Base-by-base conservation (phyloP, 2,797 vertebrate species). In the Clangula hyemalis region DNA sequence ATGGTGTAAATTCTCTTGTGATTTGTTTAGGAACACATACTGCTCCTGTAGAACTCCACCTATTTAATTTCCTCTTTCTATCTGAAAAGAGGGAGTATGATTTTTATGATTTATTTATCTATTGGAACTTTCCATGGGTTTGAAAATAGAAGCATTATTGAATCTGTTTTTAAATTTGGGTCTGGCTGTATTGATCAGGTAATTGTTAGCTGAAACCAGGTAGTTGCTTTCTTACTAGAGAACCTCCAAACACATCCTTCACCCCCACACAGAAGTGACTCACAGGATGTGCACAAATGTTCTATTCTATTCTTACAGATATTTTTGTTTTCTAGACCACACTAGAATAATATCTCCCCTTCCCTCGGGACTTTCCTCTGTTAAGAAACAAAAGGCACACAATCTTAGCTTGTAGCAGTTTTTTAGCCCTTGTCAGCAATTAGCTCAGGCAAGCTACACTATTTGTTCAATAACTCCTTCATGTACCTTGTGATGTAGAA, bases 241-340 rank as follows among this genome's bases (percentile, higher is more conserved):
- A 90, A 51, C 22, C 36, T 85, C 34, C 68, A 83, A 93, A 49
- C 14, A 53, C 18, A 30, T 45, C 3, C 25, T 87, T 81, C 69
- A 49, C 25, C 45, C 25, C 1, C 17, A 20, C 51, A 34, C 25
- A 41, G 24, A 15, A 8, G 3, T 6, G 2, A 68, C 49, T 85
- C 30, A 53, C 39, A 64, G 10, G 25, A 34, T 51, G 8, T 64
- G 38, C 25, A 57, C 13, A 90, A 89, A 83, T 47, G n/a, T 68
- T 89, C 69, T 79, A 10, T 66, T 92, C 57, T 89, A 10, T 65
- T 89, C 57, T 82, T 90, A 58, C 28, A 79, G 45, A 77, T 61
- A 72, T 65, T 69, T 89, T 95, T 93, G 38, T 61, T 92, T 93
- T 79, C 32, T 51, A 80, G 87, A 77, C 30, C 10, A 28, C 76